Percentiles rank a stretch among this genome's conserved stretches.
phyloP scores from a whole-genome alignment of 2,797 vertebrate species.

The Tiaroga cobitis region DNA sequence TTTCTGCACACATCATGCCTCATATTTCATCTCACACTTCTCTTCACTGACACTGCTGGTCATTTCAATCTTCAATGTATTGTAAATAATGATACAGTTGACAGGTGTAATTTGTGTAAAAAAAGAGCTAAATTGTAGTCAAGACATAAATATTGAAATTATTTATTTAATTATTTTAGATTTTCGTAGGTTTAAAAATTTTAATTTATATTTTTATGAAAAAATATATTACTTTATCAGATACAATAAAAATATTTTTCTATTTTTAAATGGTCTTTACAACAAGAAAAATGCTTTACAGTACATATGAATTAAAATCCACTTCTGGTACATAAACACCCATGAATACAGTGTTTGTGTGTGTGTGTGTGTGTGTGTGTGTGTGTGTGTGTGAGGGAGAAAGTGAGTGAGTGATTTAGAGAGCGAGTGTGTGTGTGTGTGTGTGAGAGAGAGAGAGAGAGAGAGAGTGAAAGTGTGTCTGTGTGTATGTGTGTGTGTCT shows the following conservation, averaged over 20 bases:
- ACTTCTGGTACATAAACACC: not conserved
- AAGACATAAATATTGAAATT: not conserved
- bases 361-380: too few species aligned
- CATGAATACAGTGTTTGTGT: not conserved
- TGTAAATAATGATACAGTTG: not conserved
- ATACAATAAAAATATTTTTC: not conserved
- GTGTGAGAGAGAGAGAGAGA: too few species aligned
- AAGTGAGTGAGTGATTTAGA: too few species aligned
- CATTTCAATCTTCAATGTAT: not conserved
- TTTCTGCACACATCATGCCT: slow-evolving; percentile 4
- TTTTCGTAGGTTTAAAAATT: not conserved
- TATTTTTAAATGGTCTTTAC: not conserved
- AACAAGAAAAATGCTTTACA: not conserved
- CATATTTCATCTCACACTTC: slow-evolving; percentile 13
- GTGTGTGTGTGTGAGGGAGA: not conserved
- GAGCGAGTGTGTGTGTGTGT: not conserved
- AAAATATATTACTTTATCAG: not conserved
- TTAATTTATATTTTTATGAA: not conserved
- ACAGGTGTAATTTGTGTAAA: not conserved
- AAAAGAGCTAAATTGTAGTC: not conserved
- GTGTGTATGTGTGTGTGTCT: too few species aligned
- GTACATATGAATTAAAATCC: not conserved
- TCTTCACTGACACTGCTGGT: not conserved
- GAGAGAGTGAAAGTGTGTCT: not conserved
- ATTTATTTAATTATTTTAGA: not conserved